phyloP scores from a whole-genome alignment of 2,888 invertebrate species.

The Agonopterix alstromeriana region DNA sequence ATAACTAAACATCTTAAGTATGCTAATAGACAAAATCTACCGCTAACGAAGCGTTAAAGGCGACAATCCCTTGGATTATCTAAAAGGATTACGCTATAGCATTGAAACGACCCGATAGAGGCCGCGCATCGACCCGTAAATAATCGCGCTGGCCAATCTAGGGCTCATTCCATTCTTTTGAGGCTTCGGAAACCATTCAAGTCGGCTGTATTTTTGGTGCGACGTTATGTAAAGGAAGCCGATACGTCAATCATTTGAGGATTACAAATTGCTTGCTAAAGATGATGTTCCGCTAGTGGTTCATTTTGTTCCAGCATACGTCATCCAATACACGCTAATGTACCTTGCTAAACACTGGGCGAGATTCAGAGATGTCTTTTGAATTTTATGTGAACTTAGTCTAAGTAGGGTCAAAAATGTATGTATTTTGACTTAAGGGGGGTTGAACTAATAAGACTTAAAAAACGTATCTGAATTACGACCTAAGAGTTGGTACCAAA shows the following conservation, averaged over 20 bases:
- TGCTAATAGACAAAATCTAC: too few species aligned
- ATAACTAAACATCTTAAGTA: too few species aligned
- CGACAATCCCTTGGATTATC: constrained; percentile 21
- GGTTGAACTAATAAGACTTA: too few species aligned
- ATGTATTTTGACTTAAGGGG: too few species aligned
- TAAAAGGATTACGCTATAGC: constrained; percentile 17
- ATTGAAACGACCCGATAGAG: constrained; percentile 8
- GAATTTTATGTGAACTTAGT: too few species aligned
- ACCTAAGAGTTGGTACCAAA: too few species aligned
- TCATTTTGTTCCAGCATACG: too few species aligned
- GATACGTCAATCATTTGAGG: not conserved
- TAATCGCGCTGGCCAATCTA: constrained; percentile 33
- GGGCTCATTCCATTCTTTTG: constrained; percentile 20
- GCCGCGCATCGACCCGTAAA: constrained; percentile 23
- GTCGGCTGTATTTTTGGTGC: not conserved
- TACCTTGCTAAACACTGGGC: too few species aligned
- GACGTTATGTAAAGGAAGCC: not conserved
- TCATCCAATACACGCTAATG: too few species aligned
- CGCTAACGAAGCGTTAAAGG: constrained; percentile 6
- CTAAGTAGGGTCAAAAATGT: too few species aligned
- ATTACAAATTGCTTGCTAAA: constrained; percentile 1
- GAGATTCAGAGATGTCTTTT: too few species aligned
- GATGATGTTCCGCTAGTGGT: not conserved
- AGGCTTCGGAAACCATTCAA: constrained; percentile 34
- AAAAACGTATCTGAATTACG: too few species aligned